Evolutionary conservation across 2,888 invertebrate genomes (phyloP).

Genomic region (Leptothorax acervorum): DNA sequence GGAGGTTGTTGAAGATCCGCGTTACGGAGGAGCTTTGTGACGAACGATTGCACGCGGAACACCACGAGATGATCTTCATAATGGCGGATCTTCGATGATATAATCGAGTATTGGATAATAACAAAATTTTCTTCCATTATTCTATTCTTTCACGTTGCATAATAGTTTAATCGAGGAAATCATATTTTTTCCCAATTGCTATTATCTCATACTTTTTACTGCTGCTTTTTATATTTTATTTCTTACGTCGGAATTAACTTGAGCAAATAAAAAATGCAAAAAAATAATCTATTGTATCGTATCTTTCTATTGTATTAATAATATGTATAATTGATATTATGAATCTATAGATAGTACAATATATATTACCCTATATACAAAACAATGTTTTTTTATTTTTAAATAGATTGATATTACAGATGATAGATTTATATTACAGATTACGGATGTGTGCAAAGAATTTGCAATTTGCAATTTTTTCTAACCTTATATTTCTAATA

Average conservation of each 20-base stretch:
- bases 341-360: not conserved
- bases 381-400: not conserved
- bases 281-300: not conserved
- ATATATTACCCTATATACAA: not conserved
- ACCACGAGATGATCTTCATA: constrained; percentile 45
- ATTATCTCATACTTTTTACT: not conserved
- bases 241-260: not conserved
- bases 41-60: constrained; percentile 58
- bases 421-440: not conserved
- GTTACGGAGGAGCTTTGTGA: constrained; percentile 51
- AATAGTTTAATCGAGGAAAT: constrained; percentile 13
- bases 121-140: not conserved
- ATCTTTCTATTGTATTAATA: not conserved
- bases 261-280: not conserved
- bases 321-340: not conserved
- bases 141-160: not conserved
- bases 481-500: not conserved
- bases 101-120: constrained; percentile 6
- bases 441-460: not conserved
- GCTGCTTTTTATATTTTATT: too few species aligned
- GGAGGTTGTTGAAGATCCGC: constrained; percentile 59
- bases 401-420: not conserved
- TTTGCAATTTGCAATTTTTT: not conserved
- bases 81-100: constrained; percentile 50
- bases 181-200: not conserved